Evolutionary conservation across 2,113 vertebrate genomes (phyloP).

Genomic region (Cervus canadensis): DNA sequence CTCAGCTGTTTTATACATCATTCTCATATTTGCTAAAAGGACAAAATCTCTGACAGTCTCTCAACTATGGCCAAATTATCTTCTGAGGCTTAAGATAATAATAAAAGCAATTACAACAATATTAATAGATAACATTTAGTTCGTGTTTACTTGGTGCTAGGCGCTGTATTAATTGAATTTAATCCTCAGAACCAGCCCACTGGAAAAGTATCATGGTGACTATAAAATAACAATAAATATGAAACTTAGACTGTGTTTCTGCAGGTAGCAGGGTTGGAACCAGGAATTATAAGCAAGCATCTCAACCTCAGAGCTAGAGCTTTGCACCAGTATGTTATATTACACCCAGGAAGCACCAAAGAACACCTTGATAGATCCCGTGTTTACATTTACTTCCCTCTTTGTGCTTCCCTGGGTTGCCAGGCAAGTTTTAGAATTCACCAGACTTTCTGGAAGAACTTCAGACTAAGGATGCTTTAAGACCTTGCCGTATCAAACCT

Average conservation of each 20-base stretch:
- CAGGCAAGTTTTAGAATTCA: neutral
- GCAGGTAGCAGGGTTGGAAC: neutral
- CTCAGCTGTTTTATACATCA: neutral
- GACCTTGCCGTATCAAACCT: neutral
- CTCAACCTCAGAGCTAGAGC: neutral
- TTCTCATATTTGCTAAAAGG: neutral
- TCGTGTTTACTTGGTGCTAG: neutral
- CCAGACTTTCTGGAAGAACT: slow-evolving; percentile 20
- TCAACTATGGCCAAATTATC: neutral
- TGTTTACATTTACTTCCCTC: neutral
- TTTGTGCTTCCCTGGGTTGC: neutral
- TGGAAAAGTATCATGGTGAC: neutral
- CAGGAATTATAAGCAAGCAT: neutral
- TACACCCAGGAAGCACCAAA: neutral
- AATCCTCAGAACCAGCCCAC: neutral
- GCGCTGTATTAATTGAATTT: neutral
- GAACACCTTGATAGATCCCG: neutral
- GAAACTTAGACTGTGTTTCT: neutral
- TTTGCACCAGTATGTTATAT: neutral
- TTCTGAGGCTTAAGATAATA: neutral
- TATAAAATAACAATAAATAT: neutral
- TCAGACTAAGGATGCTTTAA: neutral
- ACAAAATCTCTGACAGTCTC: neutral
- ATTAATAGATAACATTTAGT: neutral
- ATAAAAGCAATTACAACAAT: neutral